These are phyloP conservation scores for Aotus griseimembra DNA, from an alignment of 2,797 vertebrate genomes.

Conservation along the genomic window DNA sequence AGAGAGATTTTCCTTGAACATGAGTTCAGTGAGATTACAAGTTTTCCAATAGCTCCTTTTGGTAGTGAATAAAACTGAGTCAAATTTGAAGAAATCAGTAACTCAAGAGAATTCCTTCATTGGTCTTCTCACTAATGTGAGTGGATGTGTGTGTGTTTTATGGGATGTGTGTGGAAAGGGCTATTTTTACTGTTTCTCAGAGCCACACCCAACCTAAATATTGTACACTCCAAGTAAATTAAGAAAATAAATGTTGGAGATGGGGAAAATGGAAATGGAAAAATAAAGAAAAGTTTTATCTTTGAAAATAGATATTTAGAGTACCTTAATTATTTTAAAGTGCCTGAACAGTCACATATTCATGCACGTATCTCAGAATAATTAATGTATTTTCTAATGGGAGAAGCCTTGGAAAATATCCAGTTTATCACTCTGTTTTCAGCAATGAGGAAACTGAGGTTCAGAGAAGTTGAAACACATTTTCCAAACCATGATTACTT, in stretches of 20 bases:
- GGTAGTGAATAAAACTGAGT: not conserved
- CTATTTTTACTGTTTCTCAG: not conserved
- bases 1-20: accelerated
- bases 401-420: not conserved
- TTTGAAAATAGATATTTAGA: not conserved
- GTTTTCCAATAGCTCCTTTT: not conserved
- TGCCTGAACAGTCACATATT: not conserved
- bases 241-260: not conserved
- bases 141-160: not conserved
- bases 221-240: not conserved
- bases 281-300: not conserved
- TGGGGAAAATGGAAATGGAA: not conserved
- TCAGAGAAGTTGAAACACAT: not conserved
- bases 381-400: not conserved
- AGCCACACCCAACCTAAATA: not conserved
- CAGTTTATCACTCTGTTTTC: not conserved
- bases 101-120: not conserved
- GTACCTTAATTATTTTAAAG: not conserved
- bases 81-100: not conserved
- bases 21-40: not conserved
- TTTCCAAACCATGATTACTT: not conserved
- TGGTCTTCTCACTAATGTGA: not conserved
- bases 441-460: not conserved
- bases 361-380: not conserved
- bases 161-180: not conserved